A percentile compares a stretch with the other conserved stretches of the same genome.
Evolutionary conservation across 1,140 invertebrate species (phyloP).

Genomic region (Heliothis virescens): DNA sequence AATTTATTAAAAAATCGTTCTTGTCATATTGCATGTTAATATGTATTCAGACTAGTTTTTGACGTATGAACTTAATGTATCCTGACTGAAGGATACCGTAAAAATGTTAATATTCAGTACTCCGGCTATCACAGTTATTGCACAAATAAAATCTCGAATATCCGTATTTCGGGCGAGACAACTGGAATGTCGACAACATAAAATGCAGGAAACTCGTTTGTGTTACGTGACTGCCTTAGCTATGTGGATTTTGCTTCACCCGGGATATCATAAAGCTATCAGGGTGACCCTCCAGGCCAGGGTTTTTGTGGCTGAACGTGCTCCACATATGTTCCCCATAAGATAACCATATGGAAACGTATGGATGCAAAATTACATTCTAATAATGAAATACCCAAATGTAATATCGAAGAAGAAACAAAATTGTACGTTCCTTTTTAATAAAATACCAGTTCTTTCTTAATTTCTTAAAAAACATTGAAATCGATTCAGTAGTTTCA

Average conservation of each 20-base stretch:
- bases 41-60: background rate
- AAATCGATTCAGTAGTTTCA: too few species aligned
- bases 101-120: background rate
- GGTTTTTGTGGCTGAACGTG: background rate
- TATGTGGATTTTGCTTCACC: slow-evolving; percentile 18
- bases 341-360: background rate
- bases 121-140: background rate
- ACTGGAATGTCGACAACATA: background rate
- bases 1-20: background rate
- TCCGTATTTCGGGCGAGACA: background rate
- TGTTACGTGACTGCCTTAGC: slow-evolving; percentile 25
- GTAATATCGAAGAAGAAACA: too few species aligned
- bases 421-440: too few species aligned
- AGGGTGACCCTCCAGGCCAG: background rate
- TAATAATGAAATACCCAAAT: too few species aligned
- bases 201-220: slow-evolving; percentile 27
- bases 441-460: too few species aligned
- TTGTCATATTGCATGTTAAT: background rate
- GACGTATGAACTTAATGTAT: background rate
- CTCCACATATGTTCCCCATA: slow-evolving; percentile 1
- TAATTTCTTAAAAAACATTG: too few species aligned
- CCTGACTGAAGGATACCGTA: background rate
- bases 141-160: background rate
- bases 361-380: background rate
- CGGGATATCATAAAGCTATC: slow-evolving; percentile 39